Evolutionary conservation across 2,113 vertebrate genomes (phyloP).

Genomic region (rabbit (Oryctolagus cuniculus)): mOryCun1.1 NC_091438.1:88766001-88766500

Average conservation of each 20-base stretch:
- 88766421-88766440: slow-evolving; percentile 78
- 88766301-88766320: slow-evolving; percentile 53
- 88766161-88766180: slow-evolving; percentile 48
- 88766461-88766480: slow-evolving; percentile 55
- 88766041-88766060: slow-evolving; percentile 49
- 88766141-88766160: slow-evolving; percentile 40
- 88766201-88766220: slow-evolving; percentile 52
- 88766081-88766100: not conserved
- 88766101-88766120: slow-evolving; percentile 35
- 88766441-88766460: slow-evolving; percentile 75
- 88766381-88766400: slow-evolving; percentile 77
- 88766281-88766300: slow-evolving; percentile 72
- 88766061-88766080: slow-evolving; percentile 18
- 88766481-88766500: slow-evolving; percentile 59
- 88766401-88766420: slow-evolving; percentile 68
- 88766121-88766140: not conserved
- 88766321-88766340: slow-evolving; percentile 56
- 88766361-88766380: slow-evolving; percentile 61
- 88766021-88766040: slow-evolving; percentile 2
- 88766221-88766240: slow-evolving; percentile 60
- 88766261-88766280: slow-evolving; percentile 63
- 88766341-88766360: slow-evolving; percentile 70
- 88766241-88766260: slow-evolving; percentile 72
- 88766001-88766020: slow-evolving; percentile 50
- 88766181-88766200: slow-evolving; percentile 69